Base-by-base conservation (phyloP, 2,113 vertebrate genomes). In the Hyla sarda region DNA sequence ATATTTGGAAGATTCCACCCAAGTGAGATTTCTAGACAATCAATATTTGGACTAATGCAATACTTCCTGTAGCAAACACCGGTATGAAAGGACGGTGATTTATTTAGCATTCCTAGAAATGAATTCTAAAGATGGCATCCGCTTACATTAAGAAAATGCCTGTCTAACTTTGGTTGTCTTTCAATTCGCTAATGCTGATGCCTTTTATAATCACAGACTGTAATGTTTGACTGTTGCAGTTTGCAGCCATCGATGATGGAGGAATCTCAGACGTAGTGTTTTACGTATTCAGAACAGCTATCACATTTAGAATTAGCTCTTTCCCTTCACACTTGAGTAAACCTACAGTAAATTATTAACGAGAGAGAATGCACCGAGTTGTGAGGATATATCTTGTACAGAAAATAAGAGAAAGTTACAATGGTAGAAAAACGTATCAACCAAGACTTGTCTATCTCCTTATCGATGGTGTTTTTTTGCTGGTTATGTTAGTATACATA, bases 121-220 rank as follows among this genome's bases (percentile, higher is more conserved):
- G 10, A 56, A 79, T 71, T 79, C 60, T 56, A 79, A 48, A 85
- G 58, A 85, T 67, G 75, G 79, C 74, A 69, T 85, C 47, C 47
- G 47, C 74, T 67, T 48, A 77, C 41, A 60, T 85, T 78, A 85
- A 30, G 75, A 56, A 83, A 77, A 67, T 77, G 83, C 45, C 73
- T 77, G 58, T 62, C 52, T 84, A 25, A 47, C 25, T 75, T 75
- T 75, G 82, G 82, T 37, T 21, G 48, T 50, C 50, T 83, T 73
- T 83, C 69, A 83, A 13, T n/a, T n/a, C n/a, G n/a, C n/a, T n/a
- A n/a, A n/a, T n/a, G 71, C 72, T 84, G 82, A 84, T 84, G 82
- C 48, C 52, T 56, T 84, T 14, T 62, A 34, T 30, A 73, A 62
- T 48, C 32, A 50, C 37, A n/a, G 19, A 56, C 72, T 76, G 58